These are phyloP conservation scores for Melanotus villosus DNA, from an alignment of 2,888 invertebrate genomes.

Conservation along the genomic window DNA sequence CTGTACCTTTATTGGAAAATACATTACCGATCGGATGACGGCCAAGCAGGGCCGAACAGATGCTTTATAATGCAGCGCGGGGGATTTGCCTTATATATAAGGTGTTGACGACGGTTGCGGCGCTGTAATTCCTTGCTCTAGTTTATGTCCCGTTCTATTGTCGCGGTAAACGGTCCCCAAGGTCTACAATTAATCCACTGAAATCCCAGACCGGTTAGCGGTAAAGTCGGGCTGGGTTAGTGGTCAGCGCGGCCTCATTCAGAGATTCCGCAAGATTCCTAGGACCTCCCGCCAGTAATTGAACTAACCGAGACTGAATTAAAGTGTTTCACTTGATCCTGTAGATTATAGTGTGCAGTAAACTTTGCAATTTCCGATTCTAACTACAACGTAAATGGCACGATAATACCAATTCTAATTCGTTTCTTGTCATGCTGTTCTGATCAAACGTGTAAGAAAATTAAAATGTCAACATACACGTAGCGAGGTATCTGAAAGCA, in stretches of 20 bases:
- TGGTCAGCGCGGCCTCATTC: conserved; percentile 59
- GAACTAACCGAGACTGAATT: conserved; percentile 42
- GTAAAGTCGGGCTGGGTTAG: conserved; percentile 61
- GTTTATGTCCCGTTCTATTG: conserved; percentile 64
- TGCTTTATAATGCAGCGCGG: conserved; percentile 50
- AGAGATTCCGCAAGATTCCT: conserved; percentile 59
- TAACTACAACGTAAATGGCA: neutral
- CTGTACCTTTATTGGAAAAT: conserved; percentile 31
- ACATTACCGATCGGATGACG: conserved; percentile 2
- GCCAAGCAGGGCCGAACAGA: conserved; percentile 39
- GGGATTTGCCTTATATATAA: conserved; percentile 61
- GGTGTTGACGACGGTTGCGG: conserved; percentile 63
- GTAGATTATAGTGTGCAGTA: conserved; percentile 16
- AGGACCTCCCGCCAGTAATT: conserved; percentile 51
- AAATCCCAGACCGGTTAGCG: conserved; percentile 62
- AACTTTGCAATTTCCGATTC: conserved; percentile 8
- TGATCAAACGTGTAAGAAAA: conserved; percentile 2
- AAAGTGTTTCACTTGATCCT: conserved; percentile 27
- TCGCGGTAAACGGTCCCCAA: conserved; percentile 64
- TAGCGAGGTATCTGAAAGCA: conserved; percentile 28
- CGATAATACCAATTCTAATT: neutral
- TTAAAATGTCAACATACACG: conserved; percentile 39
- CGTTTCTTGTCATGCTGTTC: neutral
- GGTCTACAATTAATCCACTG: conserved; percentile 66
- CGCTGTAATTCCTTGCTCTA: conserved; percentile 62